Conservation (phyloP, 2,888 invertebrate genomes). For the Drosophila fungiperda region DNA sequence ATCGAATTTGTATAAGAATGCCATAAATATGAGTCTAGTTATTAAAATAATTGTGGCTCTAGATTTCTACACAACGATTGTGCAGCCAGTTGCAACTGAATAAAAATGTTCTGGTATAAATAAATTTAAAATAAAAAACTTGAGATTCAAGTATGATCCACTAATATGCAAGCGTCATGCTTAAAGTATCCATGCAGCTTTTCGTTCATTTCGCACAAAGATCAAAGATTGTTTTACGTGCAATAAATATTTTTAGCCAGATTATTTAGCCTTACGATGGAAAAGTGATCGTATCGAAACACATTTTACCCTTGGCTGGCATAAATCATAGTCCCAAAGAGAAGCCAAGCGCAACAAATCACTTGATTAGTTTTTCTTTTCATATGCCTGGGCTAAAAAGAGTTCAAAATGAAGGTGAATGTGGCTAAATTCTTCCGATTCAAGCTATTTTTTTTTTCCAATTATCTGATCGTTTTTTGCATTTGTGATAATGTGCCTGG, state of each 20-base stretch:
- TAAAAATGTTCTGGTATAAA: background rate
- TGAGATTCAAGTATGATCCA: background rate
- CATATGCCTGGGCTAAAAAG: slow-evolving; percentile 24
- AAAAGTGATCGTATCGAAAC: slow-evolving; percentile 74
- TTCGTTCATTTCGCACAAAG: slow-evolving; percentile 31
- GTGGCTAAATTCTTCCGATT: slow-evolving; percentile 17
- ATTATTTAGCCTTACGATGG: slow-evolving; percentile 55
- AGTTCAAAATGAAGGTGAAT: background rate
- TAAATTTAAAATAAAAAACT: background rate
- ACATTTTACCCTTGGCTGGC: slow-evolving; percentile 56
- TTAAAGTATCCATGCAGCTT: slow-evolving; percentile 1
- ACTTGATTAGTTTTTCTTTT: slow-evolving; percentile 69
- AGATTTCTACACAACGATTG: slow-evolving; percentile 70
- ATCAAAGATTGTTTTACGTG: slow-evolving; percentile 53
- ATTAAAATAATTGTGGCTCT: slow-evolving; percentile 11
- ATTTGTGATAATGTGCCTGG: background rate
- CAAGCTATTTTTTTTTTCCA: background rate
- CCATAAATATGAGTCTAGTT: background rate
- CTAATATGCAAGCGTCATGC: slow-evolving; percentile 6
- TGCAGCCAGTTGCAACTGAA: background rate
- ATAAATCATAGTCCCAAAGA: slow-evolving; percentile 43
- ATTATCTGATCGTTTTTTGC: background rate
- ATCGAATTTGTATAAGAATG: background rate
- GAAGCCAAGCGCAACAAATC: slow-evolving; percentile 75
- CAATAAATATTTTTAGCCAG: slow-evolving; percentile 48